Evolutionary conservation across 1,140 invertebrate species (phyloP), one percentile per base, ranked within the genome.

Genomic region (Halictus rubicundus): DNA sequence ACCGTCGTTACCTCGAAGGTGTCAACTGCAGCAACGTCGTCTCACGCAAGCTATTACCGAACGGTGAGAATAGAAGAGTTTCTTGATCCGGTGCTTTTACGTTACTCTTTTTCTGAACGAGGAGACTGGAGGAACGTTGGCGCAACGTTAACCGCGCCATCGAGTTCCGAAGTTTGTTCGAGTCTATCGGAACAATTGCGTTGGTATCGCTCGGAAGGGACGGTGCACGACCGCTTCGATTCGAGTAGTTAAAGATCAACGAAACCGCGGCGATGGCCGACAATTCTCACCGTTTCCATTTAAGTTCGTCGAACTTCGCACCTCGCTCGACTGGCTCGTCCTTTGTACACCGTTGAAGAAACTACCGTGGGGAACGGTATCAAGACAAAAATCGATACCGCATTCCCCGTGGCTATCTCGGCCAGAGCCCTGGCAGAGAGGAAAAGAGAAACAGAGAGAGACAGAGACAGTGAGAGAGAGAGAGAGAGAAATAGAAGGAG

Each of bases 321-420:
- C 27, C 19, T 54, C 25, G 49, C 37, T 27, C 27, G 23, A 16
- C 7, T 54, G 68, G 19, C 19, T 4, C 39, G 61, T 59, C 59
- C 82, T 83, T 69, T 39, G 76, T 64, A 63, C 65, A 19, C 52
- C 80, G 37, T 70, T 71, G 68, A 86, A 85, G 83, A 82, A 81
- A 85, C 79, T 78, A 71, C 83, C 61, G 75, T 74, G 57, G 23
- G 57, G 23, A 78, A 74, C 73, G 61, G 73, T 81, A 85, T 85
- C 84, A 61, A 77, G 69, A 79, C 71, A 82, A 85, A 85, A 86
- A 82, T 86, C 84, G 76, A 86, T 82, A 75, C 59, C 69, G 21
- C 65, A 39, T 59, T 79, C 80, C 74, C 63, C 37, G 79, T 69
- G 74, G 83, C 69, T 77, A 69, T 39, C 59, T 72, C 57, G 54